A percentile compares a stretch with the other conserved stretches of the same genome.
phyloP scores from a whole-genome alignment of 2,797 vertebrate species.

The Acrossocheilus wenchowensis region DNA sequence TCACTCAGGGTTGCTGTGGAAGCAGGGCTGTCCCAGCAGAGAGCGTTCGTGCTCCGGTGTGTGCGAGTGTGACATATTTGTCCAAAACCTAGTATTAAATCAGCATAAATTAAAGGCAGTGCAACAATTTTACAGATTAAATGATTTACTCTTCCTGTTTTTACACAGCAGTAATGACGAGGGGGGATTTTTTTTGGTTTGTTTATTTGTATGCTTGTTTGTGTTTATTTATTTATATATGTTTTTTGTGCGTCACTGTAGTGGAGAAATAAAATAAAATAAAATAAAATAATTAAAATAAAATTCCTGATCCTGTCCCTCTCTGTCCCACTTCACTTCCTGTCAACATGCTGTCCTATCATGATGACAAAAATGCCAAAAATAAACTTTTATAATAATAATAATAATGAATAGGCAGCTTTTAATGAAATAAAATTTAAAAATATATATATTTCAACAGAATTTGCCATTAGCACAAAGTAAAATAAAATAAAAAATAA shows the following conservation, averaged over 20 bases:
- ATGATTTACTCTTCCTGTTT: background rate
- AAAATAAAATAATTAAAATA: too few species aligned
- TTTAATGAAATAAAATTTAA: background rate
- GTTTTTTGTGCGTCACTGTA: too few species aligned
- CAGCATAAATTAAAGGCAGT: background rate
- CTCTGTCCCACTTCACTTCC: too few species aligned
- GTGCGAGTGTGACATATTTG: slow-evolving; percentile 26
- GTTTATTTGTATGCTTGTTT: too few species aligned
- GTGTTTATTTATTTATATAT: too few species aligned
- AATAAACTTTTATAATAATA: too few species aligned
- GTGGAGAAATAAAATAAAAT: too few species aligned
- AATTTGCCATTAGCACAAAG: background rate
- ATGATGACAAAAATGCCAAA: too few species aligned
- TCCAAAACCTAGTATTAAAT: background rate
- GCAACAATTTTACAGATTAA: background rate
- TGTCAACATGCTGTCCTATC: too few species aligned
- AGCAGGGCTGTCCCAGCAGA: background rate
- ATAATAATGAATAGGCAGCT: too few species aligned
- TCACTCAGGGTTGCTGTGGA: background rate
- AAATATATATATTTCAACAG: background rate
- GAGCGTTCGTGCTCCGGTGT: background rate
- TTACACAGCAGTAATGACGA: background rate
- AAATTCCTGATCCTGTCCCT: too few species aligned
- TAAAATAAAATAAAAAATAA: background rate
- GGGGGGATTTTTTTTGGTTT: too few species aligned